phyloP scores from a whole-genome alignment of 2,797 vertebrate genomes.

The Cheirogaleus major region DNA sequence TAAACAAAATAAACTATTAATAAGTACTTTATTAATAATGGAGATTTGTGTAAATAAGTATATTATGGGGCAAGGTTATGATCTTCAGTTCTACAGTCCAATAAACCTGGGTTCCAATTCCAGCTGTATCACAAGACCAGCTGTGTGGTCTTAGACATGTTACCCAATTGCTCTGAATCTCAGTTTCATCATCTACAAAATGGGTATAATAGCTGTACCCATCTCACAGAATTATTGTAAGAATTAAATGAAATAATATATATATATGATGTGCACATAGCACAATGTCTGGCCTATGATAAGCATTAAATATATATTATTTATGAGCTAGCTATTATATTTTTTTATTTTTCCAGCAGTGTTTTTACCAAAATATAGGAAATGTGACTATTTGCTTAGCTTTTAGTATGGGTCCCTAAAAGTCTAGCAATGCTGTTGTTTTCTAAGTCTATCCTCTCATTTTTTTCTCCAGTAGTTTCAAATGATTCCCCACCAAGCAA shows the following conservation, averaged over 20 bases:
- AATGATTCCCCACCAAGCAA: background rate
- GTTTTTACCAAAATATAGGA: background rate
- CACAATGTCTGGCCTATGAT: background rate
- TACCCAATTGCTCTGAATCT: background rate
- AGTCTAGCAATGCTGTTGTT: background rate
- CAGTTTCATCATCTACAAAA: background rate
- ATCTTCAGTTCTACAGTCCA: background rate
- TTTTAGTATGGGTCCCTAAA: background rate
- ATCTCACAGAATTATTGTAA: background rate
- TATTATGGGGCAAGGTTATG: background rate
- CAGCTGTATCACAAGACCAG: background rate
- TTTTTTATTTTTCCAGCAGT: background rate
- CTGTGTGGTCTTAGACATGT: background rate
- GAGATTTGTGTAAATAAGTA: background rate
- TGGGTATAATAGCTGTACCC: background rate
- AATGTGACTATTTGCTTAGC: background rate
- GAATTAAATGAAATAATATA: constrained; percentile 15
- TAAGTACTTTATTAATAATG: background rate
- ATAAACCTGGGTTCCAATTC: background rate
- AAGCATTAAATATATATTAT: background rate
- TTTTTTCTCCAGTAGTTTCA: background rate
- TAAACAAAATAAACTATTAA: background rate
- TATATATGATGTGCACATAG: background rate
- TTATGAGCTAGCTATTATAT: background rate
- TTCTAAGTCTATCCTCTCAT: background rate